phyloP scores from a whole-genome alignment of 2,888 invertebrate genomes.

The Gari tellinella region DNA sequence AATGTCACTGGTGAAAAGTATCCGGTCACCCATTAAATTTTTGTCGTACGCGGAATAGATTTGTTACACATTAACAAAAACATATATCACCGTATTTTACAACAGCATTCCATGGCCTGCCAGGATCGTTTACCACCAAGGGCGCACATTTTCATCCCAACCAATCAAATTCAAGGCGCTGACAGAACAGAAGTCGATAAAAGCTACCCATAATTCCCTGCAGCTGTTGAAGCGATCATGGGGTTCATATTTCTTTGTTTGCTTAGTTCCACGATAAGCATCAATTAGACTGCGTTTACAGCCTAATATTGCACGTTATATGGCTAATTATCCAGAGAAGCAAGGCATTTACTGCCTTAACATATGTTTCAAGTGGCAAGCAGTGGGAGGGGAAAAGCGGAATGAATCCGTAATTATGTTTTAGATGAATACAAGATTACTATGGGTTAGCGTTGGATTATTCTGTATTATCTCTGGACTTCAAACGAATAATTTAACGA shows the following conservation, averaged over 20 bases:
- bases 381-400: slow-evolving; percentile 48
- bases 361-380: slow-evolving; percentile 55
- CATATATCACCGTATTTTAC: not conserved
- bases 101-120: slow-evolving; percentile 11
- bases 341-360: slow-evolving; percentile 46
- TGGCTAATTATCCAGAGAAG: slow-evolving; percentile 47
- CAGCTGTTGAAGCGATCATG: slow-evolving; percentile 57
- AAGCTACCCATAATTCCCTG: slow-evolving; percentile 60
- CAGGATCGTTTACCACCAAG: slow-evolving; percentile 27
- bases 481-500: slow-evolving; percentile 6
- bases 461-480: slow-evolving; percentile 6
- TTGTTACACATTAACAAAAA: not conserved
- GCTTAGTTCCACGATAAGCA: slow-evolving; percentile 54
- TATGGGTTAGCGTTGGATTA: slow-evolving; percentile 12
- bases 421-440: slow-evolving; percentile 53
- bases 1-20: too few relatives aligned
- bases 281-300: slow-evolving; percentile 58
- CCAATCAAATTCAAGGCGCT: slow-evolving; percentile 51
- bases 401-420: slow-evolving; percentile 52
- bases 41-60: too few relatives aligned
- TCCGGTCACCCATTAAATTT: too few relatives aligned
- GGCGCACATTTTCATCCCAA: slow-evolving; percentile 31
- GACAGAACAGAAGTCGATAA: slow-evolving; percentile 52
- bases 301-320: slow-evolving; percentile 61
- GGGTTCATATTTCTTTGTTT: slow-evolving; percentile 65